Evolutionary conservation across 2,113 vertebrate species (phyloP).

Genomic region (Lota lota): DNA sequence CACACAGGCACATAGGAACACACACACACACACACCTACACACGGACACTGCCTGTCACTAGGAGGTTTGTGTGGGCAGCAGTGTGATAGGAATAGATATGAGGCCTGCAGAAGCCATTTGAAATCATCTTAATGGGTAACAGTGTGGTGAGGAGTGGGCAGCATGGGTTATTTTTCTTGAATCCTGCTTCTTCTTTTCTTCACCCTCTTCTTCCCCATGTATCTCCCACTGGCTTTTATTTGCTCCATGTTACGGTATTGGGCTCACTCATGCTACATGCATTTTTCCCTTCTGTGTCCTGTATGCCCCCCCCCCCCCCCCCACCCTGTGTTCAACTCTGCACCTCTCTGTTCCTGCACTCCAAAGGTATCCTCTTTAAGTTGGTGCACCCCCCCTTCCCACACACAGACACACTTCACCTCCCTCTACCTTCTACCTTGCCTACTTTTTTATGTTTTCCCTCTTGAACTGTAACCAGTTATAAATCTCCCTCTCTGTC

Average conservation of each 20-base stretch:
- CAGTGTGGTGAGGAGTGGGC: conserved; percentile 76
- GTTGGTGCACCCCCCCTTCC: conserved; percentile 11
- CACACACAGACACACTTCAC: too few species aligned
- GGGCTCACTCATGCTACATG: conserved; percentile 21
- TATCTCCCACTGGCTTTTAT: conserved; percentile 62
- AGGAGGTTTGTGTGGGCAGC: conserved; percentile 73
- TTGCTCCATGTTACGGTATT: conserved; percentile 52
- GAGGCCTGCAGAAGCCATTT: conserved; percentile 78
- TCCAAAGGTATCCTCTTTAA: not conserved
- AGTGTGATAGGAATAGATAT: conserved; percentile 81
- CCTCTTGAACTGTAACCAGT: conserved; percentile 54
- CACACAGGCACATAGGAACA: too few species aligned
- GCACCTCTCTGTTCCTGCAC: conserved; percentile 24
- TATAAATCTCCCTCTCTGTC: not conserved
- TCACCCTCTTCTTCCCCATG: conserved; percentile 52
- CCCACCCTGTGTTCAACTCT: conserved; percentile 41
- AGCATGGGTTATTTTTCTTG: conserved; percentile 58
- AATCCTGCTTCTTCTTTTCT: conserved; percentile 6
- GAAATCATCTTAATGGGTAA: conserved; percentile 76
- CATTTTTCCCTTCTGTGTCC: too few species aligned
- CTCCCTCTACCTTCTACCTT: conserved; percentile 20
- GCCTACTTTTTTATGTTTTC: conserved; percentile 13
- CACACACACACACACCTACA: conserved; percentile 8
- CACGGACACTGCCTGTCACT: conserved; percentile 57
- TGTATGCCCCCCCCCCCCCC: too few species aligned